Evolutionary conservation across 2,797 vertebrate species (phyloP), one percentile per base, ranked within the genome.

Genomic region (Gallinago stenura): DNA sequence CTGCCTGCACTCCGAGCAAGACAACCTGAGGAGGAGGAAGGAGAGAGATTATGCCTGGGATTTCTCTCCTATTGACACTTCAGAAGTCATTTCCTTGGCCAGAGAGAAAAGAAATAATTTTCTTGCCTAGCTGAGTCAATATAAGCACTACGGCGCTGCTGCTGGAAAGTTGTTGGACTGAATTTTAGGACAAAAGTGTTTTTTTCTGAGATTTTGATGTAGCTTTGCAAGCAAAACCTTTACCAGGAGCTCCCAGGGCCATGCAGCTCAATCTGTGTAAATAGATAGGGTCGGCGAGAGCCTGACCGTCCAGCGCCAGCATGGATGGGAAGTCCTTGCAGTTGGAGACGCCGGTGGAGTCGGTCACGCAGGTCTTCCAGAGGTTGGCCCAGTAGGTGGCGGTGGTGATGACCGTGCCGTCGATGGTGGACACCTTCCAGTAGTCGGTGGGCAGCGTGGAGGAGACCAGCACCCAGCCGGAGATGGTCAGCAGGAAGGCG

Each of bases 291-390:
- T 14, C 43, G n/a, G 45, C 30, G 72, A 72, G 81, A 78, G 68
- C 78, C 93, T 94, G 93, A 96, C 95, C 95, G 93, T 96, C 95
- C 90, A 96, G 85, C 24, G 95, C 99, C 97, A 99, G 98, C 99
- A 99, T 98, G 31, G 99, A 99, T 54, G 99, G 98, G 96, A 99
- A 99, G 92, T 99, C 99, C 98, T 99, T 99, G 98, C 99, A 99
- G 98, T 99, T 99, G 97, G 99, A 99, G 71, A 99, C 98, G 53
- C 99, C 99, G 5, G 99, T 99, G 89, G 99, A 99, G 97, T 99
- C 99, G n/a, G 99, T 99, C 53, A 99, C 99, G 88, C 99, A 99
- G 5, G 98, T 97, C 97, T 99, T 99, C 99, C 99, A 99, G 35
- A 99, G 98, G 96, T 99, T 99, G 95, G 99, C 98, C 98, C 99